These are phyloP conservation scores for Cynocephalus volans DNA, from an alignment of 2,113 vertebrate genomes.

Conservation along the genomic window DNA sequence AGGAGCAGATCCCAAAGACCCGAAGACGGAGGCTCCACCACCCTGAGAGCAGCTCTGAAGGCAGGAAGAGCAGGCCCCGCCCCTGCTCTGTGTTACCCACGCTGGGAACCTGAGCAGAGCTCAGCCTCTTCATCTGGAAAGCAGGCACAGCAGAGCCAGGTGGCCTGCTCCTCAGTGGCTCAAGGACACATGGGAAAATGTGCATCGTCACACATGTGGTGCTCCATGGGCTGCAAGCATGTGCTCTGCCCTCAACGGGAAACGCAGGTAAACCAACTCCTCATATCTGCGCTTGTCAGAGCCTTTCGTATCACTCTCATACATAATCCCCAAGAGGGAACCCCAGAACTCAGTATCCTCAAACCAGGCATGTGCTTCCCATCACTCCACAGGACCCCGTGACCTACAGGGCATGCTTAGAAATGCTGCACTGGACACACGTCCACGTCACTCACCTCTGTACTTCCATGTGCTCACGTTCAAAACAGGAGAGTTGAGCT, in stretches of 20 bases:
- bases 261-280: background rate
- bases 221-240: rapidly evolving
- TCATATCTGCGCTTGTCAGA: background rate
- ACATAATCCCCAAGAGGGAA: rapidly evolving
- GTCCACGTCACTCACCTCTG: rapidly evolving
- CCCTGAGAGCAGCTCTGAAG: rapidly evolving
- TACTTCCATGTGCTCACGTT: background rate
- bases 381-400: background rate
- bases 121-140: background rate
- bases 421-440: background rate
- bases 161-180: background rate
- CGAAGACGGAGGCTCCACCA: rapidly evolving
- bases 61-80: background rate
- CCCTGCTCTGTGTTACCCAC: background rate
- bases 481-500: background rate
- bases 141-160: no score
- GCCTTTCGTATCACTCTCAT: rapidly evolving
- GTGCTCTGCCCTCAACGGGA: background rate
- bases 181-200: rapidly evolving
- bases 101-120: background rate
- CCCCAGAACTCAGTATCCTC: no score
- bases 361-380: rapidly evolving
- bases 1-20: background rate
- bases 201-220: rapidly evolving
- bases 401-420: rapidly evolving